Conservation (phyloP, 2,888 invertebrate species). For the Heliconius aoede region DNA sequence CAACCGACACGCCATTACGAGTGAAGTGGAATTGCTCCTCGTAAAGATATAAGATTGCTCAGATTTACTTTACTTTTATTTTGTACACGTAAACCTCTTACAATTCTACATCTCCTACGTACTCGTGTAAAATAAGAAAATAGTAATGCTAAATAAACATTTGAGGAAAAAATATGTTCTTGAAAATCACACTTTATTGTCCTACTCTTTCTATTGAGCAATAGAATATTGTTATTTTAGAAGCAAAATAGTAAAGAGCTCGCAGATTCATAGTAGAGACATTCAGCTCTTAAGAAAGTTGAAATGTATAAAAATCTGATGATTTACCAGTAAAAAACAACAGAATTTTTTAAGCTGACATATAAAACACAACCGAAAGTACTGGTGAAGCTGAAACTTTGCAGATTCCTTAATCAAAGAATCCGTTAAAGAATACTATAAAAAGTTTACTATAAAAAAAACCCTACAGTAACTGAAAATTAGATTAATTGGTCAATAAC, state of each 20-base stretch:
- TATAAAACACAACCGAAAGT: no score
- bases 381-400: no score
- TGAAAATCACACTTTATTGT: neutral
- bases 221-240: no score
- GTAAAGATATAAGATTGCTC: conserved; percentile 57
- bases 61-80: conserved; percentile 48
- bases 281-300: no score
- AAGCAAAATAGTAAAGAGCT: no score
- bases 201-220: neutral
- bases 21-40: conserved; percentile 61
- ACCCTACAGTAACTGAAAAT: neutral
- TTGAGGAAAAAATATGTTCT: neutral
- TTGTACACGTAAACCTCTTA: conserved; percentile 44
- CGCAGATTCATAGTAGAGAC: no score
- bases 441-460: neutral
- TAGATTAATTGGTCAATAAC: neutral
- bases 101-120: conserved; percentile 22
- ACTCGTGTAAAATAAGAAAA: conserved; percentile 15
- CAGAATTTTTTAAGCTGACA: no score
- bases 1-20: conserved; percentile 47
- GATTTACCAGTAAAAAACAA: no score
- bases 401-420: no score
- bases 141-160: neutral
- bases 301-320: no score
- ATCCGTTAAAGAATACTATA: neutral